Conservation (phyloP, 2,113 vertebrate genomes). For the Nannobrachium achirus region DNA sequence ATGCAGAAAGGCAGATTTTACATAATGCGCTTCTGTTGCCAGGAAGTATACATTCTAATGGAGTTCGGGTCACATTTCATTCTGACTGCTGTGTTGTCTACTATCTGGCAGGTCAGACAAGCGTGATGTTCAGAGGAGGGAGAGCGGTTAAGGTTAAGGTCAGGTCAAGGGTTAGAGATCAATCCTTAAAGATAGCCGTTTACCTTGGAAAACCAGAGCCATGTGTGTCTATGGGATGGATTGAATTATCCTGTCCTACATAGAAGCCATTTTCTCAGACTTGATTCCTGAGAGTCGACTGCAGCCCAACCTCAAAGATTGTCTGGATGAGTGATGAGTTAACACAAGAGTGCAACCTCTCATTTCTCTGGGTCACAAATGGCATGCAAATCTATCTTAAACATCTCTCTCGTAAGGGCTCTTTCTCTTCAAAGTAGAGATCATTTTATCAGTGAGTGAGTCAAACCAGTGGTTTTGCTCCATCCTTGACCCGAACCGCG, state of each 20-base stretch:
- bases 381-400: slow-evolving; percentile 30
- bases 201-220: slow-evolving; percentile 10
- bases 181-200: not conserved
- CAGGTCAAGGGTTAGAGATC: slow-evolving; percentile 18
- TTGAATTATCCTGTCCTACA: not conserved
- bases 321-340: slow-evolving; percentile 3
- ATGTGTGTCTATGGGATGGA: slow-evolving; percentile 15
- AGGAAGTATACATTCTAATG: too few species aligned
- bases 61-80: too few species aligned
- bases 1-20: too few species aligned
- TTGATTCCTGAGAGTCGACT: not conserved
- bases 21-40: too few species aligned
- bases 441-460: slow-evolving; percentile 3
- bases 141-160: not conserved
- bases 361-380: slow-evolving; percentile 28
- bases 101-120: not conserved
- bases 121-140: not conserved
- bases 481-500: not conserved
- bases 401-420: not conserved
- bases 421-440: slow-evolving; percentile 15
- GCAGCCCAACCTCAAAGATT: slow-evolving; percentile 8
- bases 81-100: too few species aligned
- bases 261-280: slow-evolving; percentile 6
- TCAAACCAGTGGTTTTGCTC: not conserved
- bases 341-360: slow-evolving; percentile 6